phyloP scores from a whole-genome alignment of 1,140 invertebrate genomes.

The Atta texana region DNA sequence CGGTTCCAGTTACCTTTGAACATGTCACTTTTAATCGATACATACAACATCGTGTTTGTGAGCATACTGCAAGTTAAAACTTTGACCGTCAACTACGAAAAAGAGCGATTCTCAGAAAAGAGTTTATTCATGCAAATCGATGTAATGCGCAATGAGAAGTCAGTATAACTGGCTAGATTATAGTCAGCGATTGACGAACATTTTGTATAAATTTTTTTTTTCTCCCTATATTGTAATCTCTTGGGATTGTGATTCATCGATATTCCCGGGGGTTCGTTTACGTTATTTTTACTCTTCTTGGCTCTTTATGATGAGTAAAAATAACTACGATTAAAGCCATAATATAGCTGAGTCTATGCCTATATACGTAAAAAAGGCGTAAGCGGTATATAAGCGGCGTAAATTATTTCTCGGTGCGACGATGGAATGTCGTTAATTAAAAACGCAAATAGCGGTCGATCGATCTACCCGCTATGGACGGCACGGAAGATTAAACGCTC shows the following conservation, averaged over 20 bases:
- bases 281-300: slow-evolving; percentile 34
- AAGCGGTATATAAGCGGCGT: slow-evolving; percentile 74
- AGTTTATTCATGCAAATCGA: slow-evolving; percentile 16
- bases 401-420: slow-evolving; percentile 77
- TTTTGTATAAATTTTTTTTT: background rate
- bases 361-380: slow-evolving; percentile 62
- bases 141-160: slow-evolving; percentile 30
- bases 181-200: background rate
- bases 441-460: slow-evolving; percentile 63
- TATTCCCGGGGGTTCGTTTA: slow-evolving; percentile 1
- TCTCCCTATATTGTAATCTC: background rate
- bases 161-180: background rate
- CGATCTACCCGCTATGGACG: slow-evolving; percentile 35
- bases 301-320: slow-evolving; percentile 19
- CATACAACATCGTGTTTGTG: background rate
- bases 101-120: slow-evolving; percentile 17
- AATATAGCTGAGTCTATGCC: slow-evolving; percentile 58
- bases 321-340: slow-evolving; percentile 41
- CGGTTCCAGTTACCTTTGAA: slow-evolving; percentile 10
- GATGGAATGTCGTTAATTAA: slow-evolving; percentile 64
- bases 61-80: slow-evolving; percentile 21
- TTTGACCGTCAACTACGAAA: slow-evolving; percentile 31
- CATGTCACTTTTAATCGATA: slow-evolving; percentile 48
- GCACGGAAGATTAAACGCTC: slow-evolving; percentile 42
- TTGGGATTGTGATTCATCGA: slow-evolving; percentile 5